Evolutionary conservation across 2,888 invertebrate species (phyloP).

Genomic region (Panzeria rudis): DNA sequence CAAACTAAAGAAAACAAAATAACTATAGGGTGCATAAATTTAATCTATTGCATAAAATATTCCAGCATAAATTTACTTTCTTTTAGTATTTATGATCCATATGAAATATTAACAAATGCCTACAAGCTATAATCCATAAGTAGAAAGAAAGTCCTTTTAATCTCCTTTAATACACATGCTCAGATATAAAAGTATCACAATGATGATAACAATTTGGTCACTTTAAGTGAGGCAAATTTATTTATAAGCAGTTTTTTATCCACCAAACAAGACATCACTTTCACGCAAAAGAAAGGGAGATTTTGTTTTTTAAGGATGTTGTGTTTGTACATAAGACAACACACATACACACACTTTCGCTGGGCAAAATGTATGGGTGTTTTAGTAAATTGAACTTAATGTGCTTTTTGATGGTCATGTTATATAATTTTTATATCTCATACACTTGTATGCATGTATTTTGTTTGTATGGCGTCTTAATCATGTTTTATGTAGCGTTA

Average conservation of each 20-base stretch:
- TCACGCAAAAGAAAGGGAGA: slow-evolving; percentile 21
- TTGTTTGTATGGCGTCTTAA: slow-evolving; percentile 73
- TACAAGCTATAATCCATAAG: slow-evolving; percentile 75
- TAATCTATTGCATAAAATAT: slow-evolving; percentile 12
- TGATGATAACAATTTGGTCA: slow-evolving; percentile 83
- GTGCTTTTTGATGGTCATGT: slow-evolving; percentile 80
- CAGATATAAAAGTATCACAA: slow-evolving; percentile 76
- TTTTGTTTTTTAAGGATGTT: slow-evolving; percentile 35
- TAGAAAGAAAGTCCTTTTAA: slow-evolving; percentile 83
- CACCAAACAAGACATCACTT: slow-evolving; percentile 57
- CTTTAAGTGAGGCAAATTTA: slow-evolving; percentile 84
- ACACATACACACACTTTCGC: not conserved
- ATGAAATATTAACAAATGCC: slow-evolving; percentile 73
- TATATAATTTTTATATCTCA: slow-evolving; percentile 75
- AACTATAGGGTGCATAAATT: slow-evolving; percentile 33
- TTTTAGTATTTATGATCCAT: slow-evolving; percentile 30
- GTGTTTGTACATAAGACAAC: slow-evolving; percentile 8
- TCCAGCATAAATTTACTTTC: slow-evolving; percentile 41
- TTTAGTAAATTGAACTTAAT: slow-evolving; percentile 82
- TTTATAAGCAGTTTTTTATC: slow-evolving; percentile 81
- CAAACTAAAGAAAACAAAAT: not conserved
- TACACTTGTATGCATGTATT: slow-evolving; percentile 2
- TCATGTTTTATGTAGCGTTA: slow-evolving; percentile 83
- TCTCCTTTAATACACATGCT: slow-evolving; percentile 73
- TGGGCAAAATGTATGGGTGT: slow-evolving; percentile 72